A percentile compares a stretch with the other conserved stretches of the same genome.
These are phyloP conservation scores for Rhingia rostrata DNA, from an alignment of 2,888 invertebrate genomes.

Conservation along the genomic window DNA sequence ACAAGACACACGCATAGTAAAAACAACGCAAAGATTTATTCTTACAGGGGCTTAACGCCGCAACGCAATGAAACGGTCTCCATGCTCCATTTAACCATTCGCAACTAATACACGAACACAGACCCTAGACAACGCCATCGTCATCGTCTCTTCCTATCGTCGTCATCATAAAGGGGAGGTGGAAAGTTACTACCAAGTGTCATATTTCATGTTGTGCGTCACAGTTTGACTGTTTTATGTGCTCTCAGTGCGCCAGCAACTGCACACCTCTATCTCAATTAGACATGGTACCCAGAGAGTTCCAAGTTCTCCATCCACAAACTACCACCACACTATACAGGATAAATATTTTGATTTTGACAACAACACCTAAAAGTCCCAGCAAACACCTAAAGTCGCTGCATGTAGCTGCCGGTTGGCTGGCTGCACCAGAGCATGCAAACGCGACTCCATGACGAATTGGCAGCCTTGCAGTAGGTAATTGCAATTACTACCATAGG, in stretches of 20 bases:
- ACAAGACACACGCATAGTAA: slow-evolving; percentile 15
- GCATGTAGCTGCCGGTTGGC: neutral
- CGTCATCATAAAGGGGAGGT: slow-evolving; percentile 29
- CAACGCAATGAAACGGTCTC: slow-evolving; percentile 23
- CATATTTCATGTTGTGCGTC: slow-evolving; percentile 71
- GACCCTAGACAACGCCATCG: slow-evolving; percentile 53
- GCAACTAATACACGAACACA: slow-evolving; percentile 38
- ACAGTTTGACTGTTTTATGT: slow-evolving; percentile 75
- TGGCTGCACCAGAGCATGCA: slow-evolving; percentile 36
- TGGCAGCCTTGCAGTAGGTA: slow-evolving; percentile 71
- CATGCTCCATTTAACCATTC: slow-evolving; percentile 71
- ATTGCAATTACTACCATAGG: slow-evolving; percentile 73
- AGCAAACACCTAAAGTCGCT: slow-evolving; percentile 5
- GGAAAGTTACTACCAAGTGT: slow-evolving; percentile 52
- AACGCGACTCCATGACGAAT: slow-evolving; percentile 64
- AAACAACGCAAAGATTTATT: slow-evolving; percentile 60
- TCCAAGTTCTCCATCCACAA: slow-evolving; percentile 27
- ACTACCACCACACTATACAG: slow-evolving; percentile 33
- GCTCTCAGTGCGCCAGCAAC: slow-evolving; percentile 53
- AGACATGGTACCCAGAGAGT: slow-evolving; percentile 58
- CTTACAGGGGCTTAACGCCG: slow-evolving; percentile 29
- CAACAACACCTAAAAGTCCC: slow-evolving; percentile 49
- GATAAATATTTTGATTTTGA: slow-evolving; percentile 74
- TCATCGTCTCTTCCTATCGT: slow-evolving; percentile 24
- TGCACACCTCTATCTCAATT: slow-evolving; percentile 69